Evolutionary conservation across 2,797 vertebrate genomes (phyloP), one percentile per base, ranked within the genome.

Genomic region (Eleutherodactylus coqui): DNA sequence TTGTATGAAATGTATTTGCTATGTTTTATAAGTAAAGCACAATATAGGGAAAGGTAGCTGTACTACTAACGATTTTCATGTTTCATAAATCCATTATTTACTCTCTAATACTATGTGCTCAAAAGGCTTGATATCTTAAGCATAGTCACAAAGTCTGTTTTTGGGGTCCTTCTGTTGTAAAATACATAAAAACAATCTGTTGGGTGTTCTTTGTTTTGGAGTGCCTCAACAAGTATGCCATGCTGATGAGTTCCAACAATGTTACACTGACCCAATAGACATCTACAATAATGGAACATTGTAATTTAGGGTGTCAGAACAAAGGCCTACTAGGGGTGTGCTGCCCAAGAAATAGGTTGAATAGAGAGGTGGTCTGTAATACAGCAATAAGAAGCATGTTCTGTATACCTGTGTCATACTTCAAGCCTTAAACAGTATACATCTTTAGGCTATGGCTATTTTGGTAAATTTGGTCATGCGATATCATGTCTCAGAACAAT

Each of bases 351-450:
- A 69, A 21, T 38, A 69, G 41, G 24, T 27, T n/a, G 13, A 43
- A 14, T 13, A 82, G 36, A n/a, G 49, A 32, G 47, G 16, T 45
- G 62, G 60, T 45, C 27, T 80, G 19, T 53, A 49, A 70, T 47
- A 55, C 29, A 87, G 62, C 80, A 77, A 58, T 73, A 75, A 62
- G 5, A 38, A 24, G 38, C 38, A 45, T 51, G 51, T 47, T 84
- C 43, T 36, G 41, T 36, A 36, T 11, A 51, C n/a, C 27, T 45
- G 47, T 83, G 62, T 76, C 73, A 84, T 24, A 75, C 29, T 75
- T 41, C 70, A 64, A 80, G 86, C 82, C 86, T 87, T 87, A 87
- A 82, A 84, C 34, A 67, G 64, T 75, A 51, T 53, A n/a, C 34
- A 87, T 60, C 49, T 67, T 67, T 84, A 32, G n/a, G n/a, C n/a